Percentiles rank a stretch among this genome's conserved stretches.
These are phyloP conservation scores for Nomada hirtipes DNA, from an alignment of 2,888 invertebrate genomes.

Conservation along the genomic window DNA sequence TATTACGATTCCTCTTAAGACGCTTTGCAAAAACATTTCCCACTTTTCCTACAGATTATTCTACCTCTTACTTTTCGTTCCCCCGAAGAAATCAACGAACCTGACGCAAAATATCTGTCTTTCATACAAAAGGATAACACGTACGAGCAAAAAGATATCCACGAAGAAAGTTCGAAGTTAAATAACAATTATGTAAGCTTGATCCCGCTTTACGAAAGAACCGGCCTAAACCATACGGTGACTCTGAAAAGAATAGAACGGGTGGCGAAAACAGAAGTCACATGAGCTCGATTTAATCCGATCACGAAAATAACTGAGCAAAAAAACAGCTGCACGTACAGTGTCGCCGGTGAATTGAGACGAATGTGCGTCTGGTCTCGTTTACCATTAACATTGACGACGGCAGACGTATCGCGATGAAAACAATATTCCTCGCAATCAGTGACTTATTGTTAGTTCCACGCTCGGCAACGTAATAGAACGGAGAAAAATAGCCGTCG, in stretches of 20 bases:
- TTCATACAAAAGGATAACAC: too few relatives aligned
- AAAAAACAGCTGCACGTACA: constrained; percentile 28
- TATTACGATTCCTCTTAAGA: too few relatives aligned
- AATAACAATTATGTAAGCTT: too few relatives aligned
- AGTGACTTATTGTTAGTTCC: constrained; percentile 9
- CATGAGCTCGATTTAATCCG: constrained; percentile 29
- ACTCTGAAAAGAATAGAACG: not conserved
- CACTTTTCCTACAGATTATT: too few relatives aligned
- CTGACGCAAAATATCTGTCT: too few relatives aligned
- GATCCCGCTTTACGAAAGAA: not conserved
- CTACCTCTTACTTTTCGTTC: too few relatives aligned
- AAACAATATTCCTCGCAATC: not conserved
- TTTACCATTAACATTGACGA: constrained; percentile 12
- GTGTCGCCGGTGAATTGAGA: constrained; percentile 30
- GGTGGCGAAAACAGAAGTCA: constrained; percentile 1
- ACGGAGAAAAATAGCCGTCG: not conserved
- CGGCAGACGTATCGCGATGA: not conserved
- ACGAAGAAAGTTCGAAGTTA: too few relatives aligned
- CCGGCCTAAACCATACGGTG: not conserved
- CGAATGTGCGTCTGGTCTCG: constrained; percentile 10
- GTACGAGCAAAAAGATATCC: too few relatives aligned
- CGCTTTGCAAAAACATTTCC: too few relatives aligned
- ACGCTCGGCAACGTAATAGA: not conserved
- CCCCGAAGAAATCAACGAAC: too few relatives aligned
- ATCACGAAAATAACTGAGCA: constrained; percentile 30